Evolutionary conservation across 2,113 vertebrate species (phyloP), one percentile per base, ranked within the genome.

Genomic region (Deroptyus accipitrinus): DNA sequence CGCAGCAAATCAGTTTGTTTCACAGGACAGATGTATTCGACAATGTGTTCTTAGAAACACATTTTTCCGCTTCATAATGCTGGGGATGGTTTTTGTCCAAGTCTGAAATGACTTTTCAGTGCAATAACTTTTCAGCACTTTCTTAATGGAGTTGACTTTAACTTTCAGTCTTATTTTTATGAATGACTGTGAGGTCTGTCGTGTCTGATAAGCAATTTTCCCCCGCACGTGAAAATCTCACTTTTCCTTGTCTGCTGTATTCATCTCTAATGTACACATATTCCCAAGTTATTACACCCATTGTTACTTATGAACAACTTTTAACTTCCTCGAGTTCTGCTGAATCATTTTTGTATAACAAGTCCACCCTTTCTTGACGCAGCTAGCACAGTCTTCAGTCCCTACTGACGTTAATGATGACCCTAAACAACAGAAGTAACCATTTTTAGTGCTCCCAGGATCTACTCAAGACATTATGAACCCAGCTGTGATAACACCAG

Each of bases 1-100:
- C 51, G 24, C 11, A 30, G 51, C 27, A 84, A 44, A 61, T 82
- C 16, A 13, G 33, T 79, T 87, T 89, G 68, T 95, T 96, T 94
- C 93, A 92, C 86, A 87, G 81, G 74, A 68, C 70, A 72, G 69
- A 89, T 13, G 3, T 75, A 78, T 84, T 89, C 76, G 48, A 92
- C 74, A 86, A 83, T 69, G 81, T 89, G 67, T 86, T 92, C 84
- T 88, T 66, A 76, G 78, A 95, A 77, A 86, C 48, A 73, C 52
- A 55, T 82, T 92, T 92, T 87, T 39, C 33, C 30, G 30, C 31
- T 59, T 83, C 76, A 39, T 83, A 79, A 22, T 90, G 23, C 61
- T 44, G 67, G 42, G n/a, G 35, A 55, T 95, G 74, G 35, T 54
- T 95, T 87, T 83, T 12, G 6, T n/a, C 41, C 70, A 91, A 87